Base-by-base conservation (phyloP, 1,140 invertebrate genomes). In the Oryctes rhinoceros region DNA sequence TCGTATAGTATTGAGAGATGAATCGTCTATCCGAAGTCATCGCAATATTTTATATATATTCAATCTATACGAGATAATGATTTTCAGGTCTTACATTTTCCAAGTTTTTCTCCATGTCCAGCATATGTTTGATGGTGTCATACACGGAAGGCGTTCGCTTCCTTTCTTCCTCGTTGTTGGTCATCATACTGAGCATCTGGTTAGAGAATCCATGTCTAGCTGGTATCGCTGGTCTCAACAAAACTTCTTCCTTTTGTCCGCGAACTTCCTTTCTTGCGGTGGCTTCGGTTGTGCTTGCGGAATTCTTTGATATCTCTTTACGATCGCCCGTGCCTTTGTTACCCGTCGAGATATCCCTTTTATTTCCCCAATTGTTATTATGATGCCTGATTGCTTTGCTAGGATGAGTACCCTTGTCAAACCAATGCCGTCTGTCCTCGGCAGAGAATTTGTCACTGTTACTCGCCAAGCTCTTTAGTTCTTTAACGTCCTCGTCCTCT, bases 181-280 rank as follows among this genome's bases (percentile, higher is more conserved):
- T 82, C 78, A 90, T 82, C 83, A 90, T 85, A 71, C 89, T 85
- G 47, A 89, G 83, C 9, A 90, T 86, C 6, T 88, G 88, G 53
- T 87, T 85, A 78, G 89, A 88, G 83, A 90, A 90, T 24, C 88
- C 87, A 76, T 88, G 85, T 75, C 87, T 86, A 15, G 88, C 85
- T 81, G 89, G 85, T 15, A 86, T 88, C 6, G 91, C 89, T 6
- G 91, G 91, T 85, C 91, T 85, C 62, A 91, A 88, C 82, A 92
- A 85, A 3, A 91, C 89, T 10, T 91, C 89, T 86, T 93, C 92
- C 82, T 92, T 91, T 82, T 93, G 90, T 15, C 91, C 92, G 4
- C 47, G 53, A 10, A 83, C 82, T 75, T 82, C 81, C 65, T 82
- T 84, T 4, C 85, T 77, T 6, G 84, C 75, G 3, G 80, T 77